phyloP scores from a whole-genome alignment of 2,888 invertebrate genomes.

The Cepaea hortensis region DNA sequence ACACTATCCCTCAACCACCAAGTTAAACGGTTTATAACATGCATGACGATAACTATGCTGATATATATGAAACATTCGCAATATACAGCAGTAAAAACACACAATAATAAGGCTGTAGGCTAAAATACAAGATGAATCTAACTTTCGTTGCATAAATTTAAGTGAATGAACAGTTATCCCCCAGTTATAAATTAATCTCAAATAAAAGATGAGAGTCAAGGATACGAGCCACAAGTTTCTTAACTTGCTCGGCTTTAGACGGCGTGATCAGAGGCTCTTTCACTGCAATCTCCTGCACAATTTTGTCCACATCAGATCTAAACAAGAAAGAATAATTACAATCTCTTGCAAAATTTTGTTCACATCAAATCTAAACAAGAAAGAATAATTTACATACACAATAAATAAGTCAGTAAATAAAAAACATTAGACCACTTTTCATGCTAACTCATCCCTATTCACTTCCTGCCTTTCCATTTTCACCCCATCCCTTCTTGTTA shows the following conservation, averaged over 20 bases:
- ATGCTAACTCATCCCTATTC: not conserved
- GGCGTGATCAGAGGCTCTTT: constrained; percentile 76
- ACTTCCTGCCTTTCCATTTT: not conserved
- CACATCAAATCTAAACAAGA: constrained; percentile 72
- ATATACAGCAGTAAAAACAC: too few species aligned
- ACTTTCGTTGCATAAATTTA: too few species aligned
- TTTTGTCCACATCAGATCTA: constrained; percentile 75
- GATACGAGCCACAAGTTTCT: constrained; percentile 74
- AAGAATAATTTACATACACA: not conserved
- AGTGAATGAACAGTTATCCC: too few species aligned
- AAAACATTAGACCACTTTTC: not conserved
- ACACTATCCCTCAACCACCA: too few species aligned
- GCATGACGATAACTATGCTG: too few species aligned
- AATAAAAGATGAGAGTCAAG: constrained; percentile 51
- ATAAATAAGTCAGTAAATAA: not conserved
- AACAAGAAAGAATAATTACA: constrained; percentile 52
- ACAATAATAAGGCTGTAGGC: too few species aligned
- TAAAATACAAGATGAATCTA: too few species aligned
- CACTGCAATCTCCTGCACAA: constrained; percentile 74
- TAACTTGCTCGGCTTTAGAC: constrained; percentile 74
- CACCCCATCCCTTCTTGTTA: not conserved
- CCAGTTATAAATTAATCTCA: too few species aligned
- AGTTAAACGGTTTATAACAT: too few species aligned
- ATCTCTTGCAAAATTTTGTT: constrained; percentile 76
- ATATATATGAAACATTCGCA: too few species aligned